Conservation (phyloP, 2,888 invertebrate species). For the Sinhomidia bicolor region DNA sequence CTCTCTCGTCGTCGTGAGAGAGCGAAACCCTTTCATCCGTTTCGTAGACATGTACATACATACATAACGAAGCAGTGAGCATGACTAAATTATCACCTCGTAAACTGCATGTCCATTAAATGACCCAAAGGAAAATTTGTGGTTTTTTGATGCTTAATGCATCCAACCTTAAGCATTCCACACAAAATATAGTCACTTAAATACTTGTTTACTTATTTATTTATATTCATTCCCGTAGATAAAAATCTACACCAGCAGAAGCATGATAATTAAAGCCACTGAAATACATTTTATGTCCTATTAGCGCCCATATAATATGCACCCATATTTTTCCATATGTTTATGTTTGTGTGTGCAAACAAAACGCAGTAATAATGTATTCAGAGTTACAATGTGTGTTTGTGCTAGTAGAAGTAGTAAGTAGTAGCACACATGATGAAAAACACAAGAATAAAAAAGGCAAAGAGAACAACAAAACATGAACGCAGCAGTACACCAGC, state of each 20-base stretch:
- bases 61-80: background rate
- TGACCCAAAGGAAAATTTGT: slow-evolving; percentile 63
- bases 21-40: background rate
- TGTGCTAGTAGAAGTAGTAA: too few species aligned
- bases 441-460: background rate
- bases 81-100: slow-evolving; percentile 68
- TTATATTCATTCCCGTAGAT: slow-evolving; percentile 12
- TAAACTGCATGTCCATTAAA: slow-evolving; percentile 59
- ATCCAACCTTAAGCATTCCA: slow-evolving; percentile 16
- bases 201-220: background rate
- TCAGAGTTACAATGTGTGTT: background rate
- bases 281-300: slow-evolving; percentile 24
- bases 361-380: background rate
- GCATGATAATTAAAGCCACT: slow-evolving; percentile 42
- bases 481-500: too few species aligned
- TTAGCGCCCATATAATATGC: slow-evolving; percentile 35
- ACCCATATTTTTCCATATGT: background rate
- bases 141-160: background rate
- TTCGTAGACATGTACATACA: background rate
- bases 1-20: too few species aligned
- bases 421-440: background rate
- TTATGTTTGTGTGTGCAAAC: too few species aligned
- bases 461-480: background rate
- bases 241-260: slow-evolving; percentile 62
- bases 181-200: too few species aligned